Evolutionary conservation across 2,797 vertebrate species (phyloP).

Genomic region (Aulostomus chinensis): DNA sequence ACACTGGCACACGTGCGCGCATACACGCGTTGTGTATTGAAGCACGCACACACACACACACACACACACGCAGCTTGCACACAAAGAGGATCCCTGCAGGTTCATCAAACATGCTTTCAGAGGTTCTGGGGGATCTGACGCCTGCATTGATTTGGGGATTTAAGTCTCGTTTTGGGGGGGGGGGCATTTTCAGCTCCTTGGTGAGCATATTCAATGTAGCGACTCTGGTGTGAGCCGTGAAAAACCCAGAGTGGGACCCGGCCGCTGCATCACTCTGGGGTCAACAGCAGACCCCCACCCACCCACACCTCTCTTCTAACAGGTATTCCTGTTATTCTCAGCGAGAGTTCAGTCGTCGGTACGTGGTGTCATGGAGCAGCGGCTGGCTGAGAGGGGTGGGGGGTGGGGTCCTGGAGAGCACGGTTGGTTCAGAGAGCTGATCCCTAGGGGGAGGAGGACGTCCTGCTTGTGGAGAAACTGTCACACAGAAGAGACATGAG

Average conservation of each 20-base stretch:
- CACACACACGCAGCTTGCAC: slow-evolving; percentile 47
- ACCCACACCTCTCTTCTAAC: no score
- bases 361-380: slow-evolving; percentile 41
- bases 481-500: slow-evolving; percentile 1
- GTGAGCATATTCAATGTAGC: slow-evolving; percentile 29
- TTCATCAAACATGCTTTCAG: slow-evolving; percentile 72
- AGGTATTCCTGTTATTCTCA: no score
- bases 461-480: slow-evolving; percentile 91
- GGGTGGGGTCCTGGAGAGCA: slow-evolving; percentile 49
- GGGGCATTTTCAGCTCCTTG: slow-evolving; percentile 29
- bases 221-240: slow-evolving; percentile 25
- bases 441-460: slow-evolving; percentile 85
- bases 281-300: no score
- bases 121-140: slow-evolving; percentile 60
- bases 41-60: slow-evolving; percentile 27
- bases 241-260: slow-evolving; percentile 41
- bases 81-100: slow-evolving; percentile 63
- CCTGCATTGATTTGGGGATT: slow-evolving; percentile 45
- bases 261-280: no score
- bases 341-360: slow-evolving; percentile 2
- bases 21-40: not conserved
- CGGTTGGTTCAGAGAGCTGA: slow-evolving; percentile 45
- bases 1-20: slow-evolving; percentile 11
- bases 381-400: not conserved
- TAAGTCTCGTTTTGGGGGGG: slow-evolving; percentile 38